Conservation (phyloP, 2,888 invertebrate species). For the Tupiocoris notatus region DNA sequence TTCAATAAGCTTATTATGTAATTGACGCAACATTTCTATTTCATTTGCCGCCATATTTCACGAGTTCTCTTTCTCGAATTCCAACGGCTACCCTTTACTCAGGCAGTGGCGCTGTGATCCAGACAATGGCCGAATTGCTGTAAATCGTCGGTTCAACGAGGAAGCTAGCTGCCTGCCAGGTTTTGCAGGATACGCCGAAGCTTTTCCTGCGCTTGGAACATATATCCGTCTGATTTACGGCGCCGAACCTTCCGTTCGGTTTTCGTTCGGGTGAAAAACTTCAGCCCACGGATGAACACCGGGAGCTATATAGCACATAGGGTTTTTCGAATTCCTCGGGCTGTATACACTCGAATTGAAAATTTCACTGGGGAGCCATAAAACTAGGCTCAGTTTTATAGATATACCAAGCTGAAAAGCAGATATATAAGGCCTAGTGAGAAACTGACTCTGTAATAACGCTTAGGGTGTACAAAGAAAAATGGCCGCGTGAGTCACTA, state of each 20-base stretch:
- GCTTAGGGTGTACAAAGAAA: too few relatives aligned
- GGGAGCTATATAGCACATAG: not conserved
- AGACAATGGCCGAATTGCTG: slow-evolving; percentile 33
- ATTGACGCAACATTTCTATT: slow-evolving; percentile 42
- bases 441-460: too few relatives aligned
- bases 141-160: not conserved
- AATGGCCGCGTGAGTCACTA: too few relatives aligned
- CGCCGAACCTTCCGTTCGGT: not conserved
- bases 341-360: too few relatives aligned
- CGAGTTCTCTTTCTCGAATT: not conserved
- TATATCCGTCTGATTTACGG: not conserved
- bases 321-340: not conserved
- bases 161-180: not conserved
- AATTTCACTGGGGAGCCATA: too few relatives aligned
- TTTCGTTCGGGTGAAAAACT: not conserved
- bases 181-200: not conserved
- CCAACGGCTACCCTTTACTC: not conserved
- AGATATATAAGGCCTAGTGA: too few relatives aligned
- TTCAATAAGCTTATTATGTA: slow-evolving; percentile 39
- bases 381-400: too few relatives aligned
- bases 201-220: not conserved
- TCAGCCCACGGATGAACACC: not conserved
- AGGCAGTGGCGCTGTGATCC: slow-evolving; percentile 13
- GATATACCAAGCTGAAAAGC: too few relatives aligned
- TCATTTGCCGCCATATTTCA: slow-evolving; percentile 41